Evolutionary conservation across 2,888 invertebrate species (phyloP), one percentile per base, ranked within the genome.

Genomic region (Caenorhabditis sp.): DNA sequence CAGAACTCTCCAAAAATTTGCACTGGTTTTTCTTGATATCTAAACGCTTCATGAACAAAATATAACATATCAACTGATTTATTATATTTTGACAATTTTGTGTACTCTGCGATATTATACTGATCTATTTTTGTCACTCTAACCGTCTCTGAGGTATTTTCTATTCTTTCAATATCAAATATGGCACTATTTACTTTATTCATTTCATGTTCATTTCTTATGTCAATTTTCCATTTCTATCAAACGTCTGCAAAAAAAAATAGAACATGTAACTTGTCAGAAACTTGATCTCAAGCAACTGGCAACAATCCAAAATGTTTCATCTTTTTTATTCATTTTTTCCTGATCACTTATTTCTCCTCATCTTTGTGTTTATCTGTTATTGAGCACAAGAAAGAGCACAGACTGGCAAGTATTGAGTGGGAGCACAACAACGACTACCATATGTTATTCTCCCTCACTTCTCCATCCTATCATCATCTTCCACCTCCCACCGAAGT

Each of bases 401-500:
- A 17, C 43, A 17, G 31, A 17, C 43, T 43, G 43, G 43, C 43
- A 17, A 17, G 43, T 43, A 17, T 10, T 43, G 43, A 43, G 43
- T 43, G 43, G 43, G 43, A 43, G 43, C 43, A 43, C 43, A 43
- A 43, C 43, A 43, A 43, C 43, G 43, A 43, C 43, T 43, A 43
- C 43, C 43, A 43, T 43, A 43, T 43, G 43, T 43, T 43, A 43
- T 43, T 5, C 43, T 43, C 43, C 14, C 43, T 17, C 12, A 43
- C 43, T 43, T 43, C 43, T 43, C 10, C 43, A 17, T 10, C 43
- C 17, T 43, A 43, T 43, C 17, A 17, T 43, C 43, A 43, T 43
- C 12, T 43, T 17, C 43, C 43, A 43, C 43, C 43, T 43, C 43
- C 43, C 43, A 63, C 43, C 43, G 59, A 67, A 67, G 64, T 67